phyloP scores from a whole-genome alignment of 2,888 invertebrate genomes.

The Dicyrtoma fusca region DNA sequence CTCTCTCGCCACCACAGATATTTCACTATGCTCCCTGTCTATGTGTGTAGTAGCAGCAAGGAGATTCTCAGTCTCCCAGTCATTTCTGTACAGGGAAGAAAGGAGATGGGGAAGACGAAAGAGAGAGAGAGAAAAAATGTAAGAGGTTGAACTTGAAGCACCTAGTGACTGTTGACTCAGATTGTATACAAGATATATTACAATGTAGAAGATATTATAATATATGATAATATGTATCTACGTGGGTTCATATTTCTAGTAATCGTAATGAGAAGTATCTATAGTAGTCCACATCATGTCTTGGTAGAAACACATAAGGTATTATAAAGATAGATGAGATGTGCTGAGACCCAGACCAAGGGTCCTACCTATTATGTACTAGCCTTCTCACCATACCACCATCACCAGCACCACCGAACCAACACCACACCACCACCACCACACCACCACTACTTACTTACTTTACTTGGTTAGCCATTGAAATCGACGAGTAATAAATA shows the following conservation, averaged over 20 bases:
- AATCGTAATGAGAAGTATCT: not conserved
- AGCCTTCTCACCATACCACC: not conserved
- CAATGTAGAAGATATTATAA: not conserved
- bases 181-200: slow-evolving; percentile 12
- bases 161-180: slow-evolving; percentile 31
- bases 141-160: slow-evolving; percentile 29
- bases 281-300: slow-evolving; percentile 11
- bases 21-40: too few relatives aligned
- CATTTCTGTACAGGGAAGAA: too few relatives aligned
- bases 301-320: slow-evolving; percentile 4
- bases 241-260: not conserved
- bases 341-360: slow-evolving; percentile 3
- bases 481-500: slow-evolving; percentile 52
- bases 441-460: slow-evolving; percentile 3
- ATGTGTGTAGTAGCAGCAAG: not conserved
- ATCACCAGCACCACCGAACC: not conserved
- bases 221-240: not conserved
- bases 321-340: slow-evolving; percentile 20
- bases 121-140: slow-evolving; percentile 10
- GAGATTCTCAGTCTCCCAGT: too few relatives aligned
- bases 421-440: slow-evolving; percentile 14
- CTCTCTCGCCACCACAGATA: not conserved
- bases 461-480: slow-evolving; percentile 25
- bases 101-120: not conserved
- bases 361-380: slow-evolving; percentile 3